These are phyloP conservation scores for Hoplodrina blanda DNA, from an alignment of 2,888 invertebrate genomes.

Conservation along the genomic window DNA sequence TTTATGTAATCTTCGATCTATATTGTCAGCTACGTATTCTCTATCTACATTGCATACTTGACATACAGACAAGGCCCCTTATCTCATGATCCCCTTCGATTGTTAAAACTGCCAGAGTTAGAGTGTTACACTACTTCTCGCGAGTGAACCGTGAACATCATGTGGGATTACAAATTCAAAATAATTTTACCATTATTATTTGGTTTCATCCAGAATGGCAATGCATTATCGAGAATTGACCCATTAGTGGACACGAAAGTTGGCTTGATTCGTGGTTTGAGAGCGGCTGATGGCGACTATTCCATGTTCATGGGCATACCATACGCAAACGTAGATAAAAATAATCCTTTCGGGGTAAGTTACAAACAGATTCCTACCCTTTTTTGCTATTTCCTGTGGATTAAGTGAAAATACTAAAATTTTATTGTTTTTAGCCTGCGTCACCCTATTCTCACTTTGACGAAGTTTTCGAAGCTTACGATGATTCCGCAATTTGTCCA, in stretches of 20 bases:
- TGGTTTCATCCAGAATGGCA: slow-evolving; percentile 47
- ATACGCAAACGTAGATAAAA: slow-evolving; percentile 72
- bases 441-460: slow-evolving; percentile 70
- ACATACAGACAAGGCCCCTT: slow-evolving; percentile 25
- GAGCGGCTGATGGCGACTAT: slow-evolving; percentile 74
- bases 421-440: slow-evolving; percentile 68
- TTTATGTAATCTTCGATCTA: slow-evolving; percentile 8
- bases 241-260: slow-evolving; percentile 74
- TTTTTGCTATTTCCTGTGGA: background rate
- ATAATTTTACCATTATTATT: slow-evolving; percentile 46
- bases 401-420: background rate
- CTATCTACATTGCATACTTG: slow-evolving; percentile 34
- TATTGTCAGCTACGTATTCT: slow-evolving; percentile 18
- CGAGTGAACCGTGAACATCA: slow-evolving; percentile 27
- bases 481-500: slow-evolving; percentile 76
- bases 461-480: slow-evolving; percentile 73
- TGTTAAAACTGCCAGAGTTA: background rate
- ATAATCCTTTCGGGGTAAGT: slow-evolving; percentile 80
- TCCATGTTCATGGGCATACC: slow-evolving; percentile 81
- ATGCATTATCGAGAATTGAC: slow-evolving; percentile 65
- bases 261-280: slow-evolving; percentile 74
- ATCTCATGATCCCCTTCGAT: slow-evolving; percentile 25
- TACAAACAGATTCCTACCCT: too few relatives aligned
- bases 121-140: background rate
- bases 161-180: slow-evolving; percentile 49